Evolutionary conservation across 2,113 vertebrate species (phyloP).

Genomic region (Ibidorhyncha struthersii): DNA sequence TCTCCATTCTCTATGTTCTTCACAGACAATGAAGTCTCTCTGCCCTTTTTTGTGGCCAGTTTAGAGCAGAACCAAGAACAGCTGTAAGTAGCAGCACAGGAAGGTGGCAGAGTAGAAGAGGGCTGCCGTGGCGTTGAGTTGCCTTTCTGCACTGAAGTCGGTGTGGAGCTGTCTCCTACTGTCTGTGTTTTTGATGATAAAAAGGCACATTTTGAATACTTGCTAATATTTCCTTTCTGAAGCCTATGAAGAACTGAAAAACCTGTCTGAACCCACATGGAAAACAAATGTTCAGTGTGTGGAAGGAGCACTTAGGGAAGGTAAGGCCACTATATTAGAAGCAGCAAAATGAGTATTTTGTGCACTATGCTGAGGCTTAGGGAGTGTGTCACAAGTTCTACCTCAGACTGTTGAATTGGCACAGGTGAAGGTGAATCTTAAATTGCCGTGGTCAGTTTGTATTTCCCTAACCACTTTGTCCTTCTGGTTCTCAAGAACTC

Average conservation of each 20-base stretch:
- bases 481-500: background rate
- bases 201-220: background rate
- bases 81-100: background rate
- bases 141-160: background rate
- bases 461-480: background rate
- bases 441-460: background rate
- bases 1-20: background rate
- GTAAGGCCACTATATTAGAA: background rate
- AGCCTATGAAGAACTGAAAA: background rate
- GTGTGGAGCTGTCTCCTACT: background rate
- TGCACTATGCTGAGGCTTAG: background rate
- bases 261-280: background rate
- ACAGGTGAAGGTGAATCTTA: background rate
- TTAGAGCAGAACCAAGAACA: background rate
- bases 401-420: background rate
- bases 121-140: background rate
- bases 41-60: background rate
- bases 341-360: background rate
- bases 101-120: background rate
- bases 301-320: background rate
- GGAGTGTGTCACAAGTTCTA: background rate
- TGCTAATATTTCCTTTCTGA: background rate
- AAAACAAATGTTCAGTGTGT: background rate
- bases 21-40: background rate
- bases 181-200: background rate